A percentile compares a stretch with the other conserved stretches of the same genome.
Conservation (phyloP, 30 jellyfish, hydroid and myxozoan species). For the Nemopilema nomurai region DNA sequence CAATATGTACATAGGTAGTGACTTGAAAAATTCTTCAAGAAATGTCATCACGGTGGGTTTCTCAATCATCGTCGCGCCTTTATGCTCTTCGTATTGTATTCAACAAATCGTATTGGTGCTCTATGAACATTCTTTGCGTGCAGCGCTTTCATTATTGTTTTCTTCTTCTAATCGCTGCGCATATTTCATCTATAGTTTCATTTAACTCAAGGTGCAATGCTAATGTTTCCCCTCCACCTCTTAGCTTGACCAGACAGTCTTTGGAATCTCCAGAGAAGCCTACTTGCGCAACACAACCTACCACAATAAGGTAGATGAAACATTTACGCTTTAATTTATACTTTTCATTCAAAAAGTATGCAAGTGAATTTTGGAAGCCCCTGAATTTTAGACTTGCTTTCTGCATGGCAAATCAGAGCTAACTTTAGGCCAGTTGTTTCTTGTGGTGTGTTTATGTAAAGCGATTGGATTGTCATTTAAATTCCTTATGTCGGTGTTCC, state of each 20-base stretch:
- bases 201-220: too few relatives aligned
- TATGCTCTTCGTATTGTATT: neutral
- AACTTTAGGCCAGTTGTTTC: too few relatives aligned
- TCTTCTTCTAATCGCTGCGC: neutral
- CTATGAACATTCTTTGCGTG: neutral
- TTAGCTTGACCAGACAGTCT: constrained; percentile 82
- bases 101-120: neutral
- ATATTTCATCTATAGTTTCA: too few relatives aligned
- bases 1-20: constrained; percentile 86
- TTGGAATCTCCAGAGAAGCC: constrained; percentile 75
- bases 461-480: too few relatives aligned
- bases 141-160: neutral
- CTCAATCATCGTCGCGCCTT: neutral
- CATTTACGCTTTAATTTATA: too few relatives aligned
- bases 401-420: too few relatives aligned
- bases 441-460: too few relatives aligned
- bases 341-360: too few relatives aligned
- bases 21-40: constrained; percentile 76
- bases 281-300: constrained; percentile 69
- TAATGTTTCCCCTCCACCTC: neutral
- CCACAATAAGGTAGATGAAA: constrained; percentile 66
- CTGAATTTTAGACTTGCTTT: too few relatives aligned
- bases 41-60: constrained; percentile 77
- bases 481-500: too few relatives aligned
- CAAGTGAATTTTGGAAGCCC: too few relatives aligned